Conservation (phyloP, 2,888 invertebrate genomes). For the Agrotis clavis region DNA sequence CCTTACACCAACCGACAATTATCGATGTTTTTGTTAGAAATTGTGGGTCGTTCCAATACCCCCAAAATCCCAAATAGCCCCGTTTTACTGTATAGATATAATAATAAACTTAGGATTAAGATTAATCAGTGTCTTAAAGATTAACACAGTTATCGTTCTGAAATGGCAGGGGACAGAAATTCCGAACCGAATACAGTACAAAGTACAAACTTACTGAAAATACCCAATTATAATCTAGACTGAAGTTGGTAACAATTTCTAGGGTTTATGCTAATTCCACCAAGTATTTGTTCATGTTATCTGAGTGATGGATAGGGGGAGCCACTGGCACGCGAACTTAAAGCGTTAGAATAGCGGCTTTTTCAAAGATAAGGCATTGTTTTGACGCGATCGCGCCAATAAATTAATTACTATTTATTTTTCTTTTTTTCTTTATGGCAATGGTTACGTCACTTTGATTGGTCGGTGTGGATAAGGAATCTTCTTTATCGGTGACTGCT, state of each 20-base stretch:
- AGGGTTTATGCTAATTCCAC: constrained; percentile 81
- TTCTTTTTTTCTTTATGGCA: constrained; percentile 54
- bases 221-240: constrained; percentile 74
- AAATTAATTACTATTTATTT: constrained; percentile 63
- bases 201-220: constrained; percentile 49
- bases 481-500: constrained; percentile 33
- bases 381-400: constrained; percentile 61
- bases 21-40: no score
- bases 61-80: no score
- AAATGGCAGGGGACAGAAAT: constrained; percentile 63
- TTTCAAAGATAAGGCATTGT: constrained; percentile 62
- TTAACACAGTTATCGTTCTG: constrained; percentile 42
- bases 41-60: no score
- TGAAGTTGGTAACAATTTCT: constrained; percentile 76
- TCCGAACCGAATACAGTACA: constrained; percentile 19
- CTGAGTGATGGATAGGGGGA: constrained; percentile 84
- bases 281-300: constrained; percentile 82
- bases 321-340: constrained; percentile 76
- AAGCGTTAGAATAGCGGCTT: constrained; percentile 59
- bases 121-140: constrained; percentile 47
- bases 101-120: no score
- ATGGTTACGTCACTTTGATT: constrained; percentile 50
- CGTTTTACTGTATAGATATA: no score
- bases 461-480: constrained; percentile 31
- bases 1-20: no score